These are phyloP conservation scores for Bilobella aurantiaca DNA, from an alignment of 1,140 invertebrate genomes.

Conservation along the genomic window DNA sequence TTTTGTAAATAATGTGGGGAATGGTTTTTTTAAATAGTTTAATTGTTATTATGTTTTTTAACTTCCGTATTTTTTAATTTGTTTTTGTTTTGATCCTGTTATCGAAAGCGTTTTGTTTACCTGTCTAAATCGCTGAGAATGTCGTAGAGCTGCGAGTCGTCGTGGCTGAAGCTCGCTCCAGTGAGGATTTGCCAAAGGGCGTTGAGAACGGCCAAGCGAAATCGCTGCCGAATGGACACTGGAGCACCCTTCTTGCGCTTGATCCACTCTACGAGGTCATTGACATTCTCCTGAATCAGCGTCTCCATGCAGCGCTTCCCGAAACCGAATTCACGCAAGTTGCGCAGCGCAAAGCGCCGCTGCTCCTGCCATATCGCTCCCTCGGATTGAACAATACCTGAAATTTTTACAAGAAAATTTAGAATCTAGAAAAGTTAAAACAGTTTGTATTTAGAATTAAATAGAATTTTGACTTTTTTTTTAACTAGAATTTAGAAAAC, in stretches of 20 bases:
- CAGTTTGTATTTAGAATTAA: background rate
- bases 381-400: conserved; percentile 4
- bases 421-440: too few relatives aligned
- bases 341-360: conserved; percentile 3
- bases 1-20: background rate
- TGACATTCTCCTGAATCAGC: conserved; percentile 25
- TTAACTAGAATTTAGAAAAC: too few relatives aligned
- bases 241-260: background rate
- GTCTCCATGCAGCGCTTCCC: conserved; percentile 22
- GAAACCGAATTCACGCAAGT: conserved; percentile 19
- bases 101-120: background rate
- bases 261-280: conserved; percentile 10
- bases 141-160: background rate
- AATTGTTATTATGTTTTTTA: background rate
- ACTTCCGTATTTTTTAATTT: too few relatives aligned
- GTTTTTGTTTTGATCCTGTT: background rate
- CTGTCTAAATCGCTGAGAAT: background rate
- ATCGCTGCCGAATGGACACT: background rate
- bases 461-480: background rate
- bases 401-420: background rate
- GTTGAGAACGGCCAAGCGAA: conserved; percentile 6
- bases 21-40: background rate
- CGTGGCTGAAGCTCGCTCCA: background rate
- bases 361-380: conserved; percentile 3
- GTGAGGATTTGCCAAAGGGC: conserved; percentile 19